A percentile compares a stretch with the other conserved stretches of the same genome.
Evolutionary conservation across 2,113 vertebrate species (phyloP).

Genomic region (Sardina pilchardus): DNA sequence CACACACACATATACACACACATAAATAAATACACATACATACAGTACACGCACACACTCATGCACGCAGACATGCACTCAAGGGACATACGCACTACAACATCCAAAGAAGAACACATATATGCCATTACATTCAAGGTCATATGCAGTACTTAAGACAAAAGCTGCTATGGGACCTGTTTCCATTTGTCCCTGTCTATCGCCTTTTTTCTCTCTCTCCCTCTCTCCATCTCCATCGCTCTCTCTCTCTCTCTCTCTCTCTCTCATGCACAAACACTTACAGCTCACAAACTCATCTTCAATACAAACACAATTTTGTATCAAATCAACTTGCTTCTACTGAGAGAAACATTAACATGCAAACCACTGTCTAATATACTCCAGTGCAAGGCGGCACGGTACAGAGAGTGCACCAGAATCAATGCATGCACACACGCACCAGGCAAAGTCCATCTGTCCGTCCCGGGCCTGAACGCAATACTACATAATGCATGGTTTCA

Average conservation of each 20-base stretch:
- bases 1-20: constrained; percentile 22
- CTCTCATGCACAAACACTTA: background rate
- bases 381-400: background rate
- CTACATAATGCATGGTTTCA: constrained; percentile 30
- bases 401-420: background rate
- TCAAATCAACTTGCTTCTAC: background rate
- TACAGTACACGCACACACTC: no score
- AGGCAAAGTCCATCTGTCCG: constrained; percentile 2
- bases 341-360: constrained; percentile 5
- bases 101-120: background rate
- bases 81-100: background rate
- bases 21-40: constrained; percentile 31
- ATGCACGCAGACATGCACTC: constrained; percentile 37
- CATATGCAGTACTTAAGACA: constrained; percentile 3
- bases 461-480: constrained; percentile 11
- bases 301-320: background rate
- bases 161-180: background rate
- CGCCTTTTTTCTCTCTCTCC: background rate
- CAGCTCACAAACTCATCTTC: background rate
- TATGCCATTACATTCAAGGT: background rate
- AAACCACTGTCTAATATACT: background rate
- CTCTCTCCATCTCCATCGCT: no score
- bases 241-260: background rate
- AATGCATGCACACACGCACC: constrained; percentile 13
- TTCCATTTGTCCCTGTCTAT: background rate